These are phyloP conservation scores for Congeria kusceri DNA, from an alignment of 2,888 invertebrate species.

Conservation along the genomic window DNA sequence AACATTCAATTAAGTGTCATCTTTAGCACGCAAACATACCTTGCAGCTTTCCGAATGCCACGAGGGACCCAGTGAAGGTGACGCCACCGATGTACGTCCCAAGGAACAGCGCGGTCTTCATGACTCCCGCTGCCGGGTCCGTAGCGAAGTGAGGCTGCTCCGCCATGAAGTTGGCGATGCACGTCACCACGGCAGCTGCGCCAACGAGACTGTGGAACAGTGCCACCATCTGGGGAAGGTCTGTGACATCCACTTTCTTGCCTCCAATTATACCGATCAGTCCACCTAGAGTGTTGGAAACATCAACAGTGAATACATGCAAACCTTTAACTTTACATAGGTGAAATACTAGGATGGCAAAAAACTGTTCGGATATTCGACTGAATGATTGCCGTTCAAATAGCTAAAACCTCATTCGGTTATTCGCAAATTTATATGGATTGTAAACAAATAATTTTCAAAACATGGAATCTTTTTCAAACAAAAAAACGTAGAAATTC, in stretches of 20 bases:
- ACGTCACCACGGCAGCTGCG: conserved; percentile 94
- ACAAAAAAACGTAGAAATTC: no score
- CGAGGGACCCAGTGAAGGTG: conserved; percentile 94
- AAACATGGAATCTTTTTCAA: no score
- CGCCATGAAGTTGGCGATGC: conserved; percentile 93
- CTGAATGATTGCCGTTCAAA: no score
- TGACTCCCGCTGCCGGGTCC: conserved; percentile 90
- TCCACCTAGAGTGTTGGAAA: conserved; percentile 88
- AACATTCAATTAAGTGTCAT: no score
- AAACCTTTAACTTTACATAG: no score
- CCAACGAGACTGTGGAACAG: conserved; percentile 94
- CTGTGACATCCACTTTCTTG: conserved; percentile 91
- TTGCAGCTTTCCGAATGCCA: conserved; percentile 96
- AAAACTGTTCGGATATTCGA: no score
- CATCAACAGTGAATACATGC: no score
- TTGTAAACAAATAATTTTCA: no score
- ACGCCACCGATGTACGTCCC: conserved; percentile 96
- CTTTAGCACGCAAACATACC: no score
- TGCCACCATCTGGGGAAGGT: conserved; percentile 95
- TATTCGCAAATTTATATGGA: no score
- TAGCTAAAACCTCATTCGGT: no score
- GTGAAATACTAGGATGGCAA: no score
- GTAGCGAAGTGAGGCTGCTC: conserved; percentile 93
- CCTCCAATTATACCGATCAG: conserved; percentile 92
- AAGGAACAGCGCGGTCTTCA: conserved; percentile 93